Evolutionary conservation across 2,113 vertebrate species (phyloP), one percentile per base, ranked within the genome.

Genomic region (Malaclemys terrapin): DNA sequence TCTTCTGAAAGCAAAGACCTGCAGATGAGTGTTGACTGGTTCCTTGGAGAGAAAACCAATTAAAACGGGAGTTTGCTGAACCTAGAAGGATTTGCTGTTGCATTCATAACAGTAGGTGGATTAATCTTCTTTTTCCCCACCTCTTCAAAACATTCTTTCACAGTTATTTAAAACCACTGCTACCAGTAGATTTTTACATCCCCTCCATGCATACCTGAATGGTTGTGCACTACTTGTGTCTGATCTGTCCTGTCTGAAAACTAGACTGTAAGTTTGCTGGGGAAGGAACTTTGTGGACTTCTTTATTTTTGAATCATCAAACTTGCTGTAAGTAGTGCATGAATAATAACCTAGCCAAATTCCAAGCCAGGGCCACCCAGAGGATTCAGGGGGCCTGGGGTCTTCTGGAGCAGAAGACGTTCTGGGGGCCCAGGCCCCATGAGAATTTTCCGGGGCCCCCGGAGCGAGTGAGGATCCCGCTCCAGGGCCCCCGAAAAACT

Each of bases 251-350:
- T 90, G 8, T 84, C 57, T 83, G 75, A 92, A 93, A 83, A 8
- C n/a, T 69, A 38, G 50, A 10, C 75, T 89, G 49, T 91, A 88
- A 87, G 82, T 90, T 78, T 75, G 27, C 86, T 69, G 78, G 47
- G 50, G 35, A 47, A 82, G 69, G 59, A 19, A 85, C 93, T 94
- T 95, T 95, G 80, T 42, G 8, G 81, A 42, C 19, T 82, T 45
- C 7, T 54, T 79, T 80, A 52, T 52, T 35, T 80, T 81, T 89
- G 80, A 38, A 81, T 89, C 86, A 87, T 65, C 20, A 31, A 88
- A 17, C 84, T 2, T 91, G 86, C 57, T 89, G 81, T n/a, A 87
- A 93, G 72, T 22, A 82, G 20, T 53, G 78, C 89, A 88, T 3
- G 8, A 91, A 85, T 87, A 82, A 82, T 65, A 13, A 11, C 91